Evolutionary conservation across 2,888 invertebrate genomes (phyloP).

Genomic region (Ligdia adustata): DNA sequence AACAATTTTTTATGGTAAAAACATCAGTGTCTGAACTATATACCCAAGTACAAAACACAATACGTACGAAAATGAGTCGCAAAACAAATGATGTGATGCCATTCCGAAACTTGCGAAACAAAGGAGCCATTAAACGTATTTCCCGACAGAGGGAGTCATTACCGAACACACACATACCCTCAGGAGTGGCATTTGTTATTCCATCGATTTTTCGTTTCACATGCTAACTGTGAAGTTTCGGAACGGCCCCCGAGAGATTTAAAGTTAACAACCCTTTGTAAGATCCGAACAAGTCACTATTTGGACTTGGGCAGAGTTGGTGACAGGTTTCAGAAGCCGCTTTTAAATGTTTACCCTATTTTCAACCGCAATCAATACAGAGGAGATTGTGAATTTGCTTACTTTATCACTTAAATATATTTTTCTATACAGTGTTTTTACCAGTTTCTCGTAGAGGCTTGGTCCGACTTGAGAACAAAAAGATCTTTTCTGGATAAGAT

Average conservation of each 20-base stretch:
- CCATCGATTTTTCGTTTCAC: conserved; percentile 26
- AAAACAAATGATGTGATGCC: conserved; percentile 14
- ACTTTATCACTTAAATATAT: too few species aligned
- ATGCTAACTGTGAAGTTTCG: conserved; percentile 9
- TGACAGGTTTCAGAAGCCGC: neutral
- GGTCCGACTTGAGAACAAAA: too few species aligned
- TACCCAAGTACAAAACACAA: too few species aligned
- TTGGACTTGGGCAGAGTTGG: conserved; percentile 2
- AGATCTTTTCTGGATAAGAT: too few species aligned
- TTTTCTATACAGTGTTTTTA: too few species aligned
- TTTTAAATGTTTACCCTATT: too few species aligned
- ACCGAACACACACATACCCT: conserved; percentile 21
- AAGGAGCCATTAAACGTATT: conserved; percentile 24
- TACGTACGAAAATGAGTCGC: conserved; percentile 3
- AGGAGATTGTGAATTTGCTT: too few species aligned
- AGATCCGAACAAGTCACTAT: conserved; percentile 17
- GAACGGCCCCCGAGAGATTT: conserved; percentile 14
- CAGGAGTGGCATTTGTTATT: conserved; percentile 28
- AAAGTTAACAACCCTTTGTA: conserved; percentile 21
- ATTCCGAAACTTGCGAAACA: conserved; percentile 18
- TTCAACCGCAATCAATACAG: too few species aligned
- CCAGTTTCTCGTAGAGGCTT: too few species aligned
- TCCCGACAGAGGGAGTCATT: conserved; percentile 18
- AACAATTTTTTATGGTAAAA: too few species aligned
- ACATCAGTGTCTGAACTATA: too few species aligned